Conservation (phyloP, 2,113 vertebrate species). For the Acanthochromis polyacanthus region DNA sequence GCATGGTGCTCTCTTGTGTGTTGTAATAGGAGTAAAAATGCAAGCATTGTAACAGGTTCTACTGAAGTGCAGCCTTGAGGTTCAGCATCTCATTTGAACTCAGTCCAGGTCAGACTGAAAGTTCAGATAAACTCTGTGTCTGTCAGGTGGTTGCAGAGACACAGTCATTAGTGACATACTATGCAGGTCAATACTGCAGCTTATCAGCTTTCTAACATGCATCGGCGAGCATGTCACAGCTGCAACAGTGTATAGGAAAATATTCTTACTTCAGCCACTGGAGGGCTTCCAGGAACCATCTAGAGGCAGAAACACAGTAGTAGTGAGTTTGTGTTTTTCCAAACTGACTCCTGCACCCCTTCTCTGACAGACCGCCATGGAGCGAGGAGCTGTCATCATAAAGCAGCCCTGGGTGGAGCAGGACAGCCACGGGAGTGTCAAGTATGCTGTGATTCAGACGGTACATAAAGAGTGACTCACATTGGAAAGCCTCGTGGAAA, state of each 20-base stretch:
- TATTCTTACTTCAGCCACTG: constrained; percentile 46
- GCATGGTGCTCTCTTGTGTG: constrained; percentile 1
- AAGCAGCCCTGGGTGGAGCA: constrained; percentile 88
- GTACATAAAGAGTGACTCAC: constrained; percentile 65
- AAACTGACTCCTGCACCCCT: constrained; percentile 17
- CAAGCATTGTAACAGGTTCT: neutral
- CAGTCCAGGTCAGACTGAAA: constrained; percentile 50
- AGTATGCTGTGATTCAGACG: constrained; percentile 86
- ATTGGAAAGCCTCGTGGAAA: constrained; percentile 9
- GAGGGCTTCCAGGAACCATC: constrained; percentile 47
- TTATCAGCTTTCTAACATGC: neutral
- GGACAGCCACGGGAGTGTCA: constrained; percentile 85
- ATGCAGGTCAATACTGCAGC: neutral
- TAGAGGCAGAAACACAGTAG: neutral
- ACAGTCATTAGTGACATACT: neutral
- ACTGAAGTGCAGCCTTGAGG: constrained; percentile 21
- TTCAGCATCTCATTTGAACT: constrained; percentile 27
- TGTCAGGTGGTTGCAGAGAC: constrained; percentile 8
- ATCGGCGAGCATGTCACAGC: neutral
- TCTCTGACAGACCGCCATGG: constrained; percentile 81
- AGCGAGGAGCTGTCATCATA: constrained; percentile 82
- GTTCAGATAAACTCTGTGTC: constrained; percentile 41
- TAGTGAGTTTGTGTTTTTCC: neutral
- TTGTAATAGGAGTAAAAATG: constrained; percentile 51
- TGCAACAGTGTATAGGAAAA: neutral